Base-by-base conservation (phyloP, 2,797 vertebrate genomes). In the Urosaurus nigricauda region DNA sequence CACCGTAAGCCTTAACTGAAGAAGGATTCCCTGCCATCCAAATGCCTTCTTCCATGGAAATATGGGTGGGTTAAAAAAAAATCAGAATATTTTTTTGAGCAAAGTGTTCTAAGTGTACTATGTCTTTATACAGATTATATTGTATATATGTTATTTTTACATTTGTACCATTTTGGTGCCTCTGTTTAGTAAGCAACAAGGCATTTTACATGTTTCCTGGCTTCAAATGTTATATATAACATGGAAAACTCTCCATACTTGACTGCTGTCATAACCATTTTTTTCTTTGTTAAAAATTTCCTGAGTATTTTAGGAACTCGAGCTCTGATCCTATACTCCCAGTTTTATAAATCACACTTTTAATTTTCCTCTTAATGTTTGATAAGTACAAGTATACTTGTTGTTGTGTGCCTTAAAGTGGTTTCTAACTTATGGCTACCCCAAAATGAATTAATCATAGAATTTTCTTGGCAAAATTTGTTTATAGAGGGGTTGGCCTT, bases 1-100 rank as follows among this genome's bases (percentile, higher is more conserved):
- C 70, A 79, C 43, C 47, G 5, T 35, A 37, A 60, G 86, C 60
- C 90, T 85, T 90, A 86, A 86, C 26, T 58, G 60, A 60, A 51
- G 47, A 26, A 9, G 14, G 37, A 83, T 47, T 43, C 24, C 8
- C 60, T 84, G 13, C 35, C 53, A 37, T 80, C 65, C 6, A 26
- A 73, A 79, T 73, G 37, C 65, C 77, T 80, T 75, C 37, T 32
- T 3, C n/a, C 63, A 19, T 87, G 53, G 19, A 84, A 80, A 75
- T 12, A 75, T 60, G 5, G n/a, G 2, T 82, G 58, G 70, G 32
- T 75, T 63, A 11, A 35, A 60, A 71, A 60, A n/a, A 63, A 37
- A 65, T 21, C 32, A 53, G 47, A 70, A 14, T 32, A 51, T 78
- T n/a, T 24, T 87, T 82, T 84, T 7, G 0, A 47, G 90, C 87